These are phyloP conservation scores for Strongylocentrotus purpuratus DNA, from an alignment of 35 echinoderm and acorn worm genomes.

Conservation along the genomic window DNA sequence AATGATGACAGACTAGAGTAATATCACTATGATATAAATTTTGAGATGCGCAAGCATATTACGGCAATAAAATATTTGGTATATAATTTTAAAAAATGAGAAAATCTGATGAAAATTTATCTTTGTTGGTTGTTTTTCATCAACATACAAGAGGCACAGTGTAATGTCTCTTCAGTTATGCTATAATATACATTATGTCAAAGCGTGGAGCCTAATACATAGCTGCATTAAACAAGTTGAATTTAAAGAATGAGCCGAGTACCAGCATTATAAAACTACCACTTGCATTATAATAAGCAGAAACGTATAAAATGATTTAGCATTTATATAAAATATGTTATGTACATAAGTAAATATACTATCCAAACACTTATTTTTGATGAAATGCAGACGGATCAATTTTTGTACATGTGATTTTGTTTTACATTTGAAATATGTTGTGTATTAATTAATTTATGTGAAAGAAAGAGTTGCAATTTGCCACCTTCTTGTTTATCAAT, in stretches of 20 bases:
- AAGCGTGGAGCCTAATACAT: background rate
- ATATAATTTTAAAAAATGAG: no score
- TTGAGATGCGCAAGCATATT: no score
- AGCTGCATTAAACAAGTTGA: background rate
- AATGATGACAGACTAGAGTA: background rate
- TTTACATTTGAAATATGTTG: conserved; percentile 14
- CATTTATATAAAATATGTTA: background rate
- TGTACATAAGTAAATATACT: conserved; percentile 39
- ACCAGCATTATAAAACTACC: background rate
- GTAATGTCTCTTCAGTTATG: background rate
- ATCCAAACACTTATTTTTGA: conserved; percentile 40
- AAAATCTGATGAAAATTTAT: background rate
- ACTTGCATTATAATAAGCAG: background rate
- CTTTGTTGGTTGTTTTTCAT: background rate
- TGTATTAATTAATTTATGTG: background rate
- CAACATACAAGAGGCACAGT: background rate
- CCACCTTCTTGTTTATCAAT: background rate
- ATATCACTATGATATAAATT: background rate
- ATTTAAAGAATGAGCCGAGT: background rate
- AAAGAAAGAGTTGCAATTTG: background rate
- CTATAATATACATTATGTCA: background rate
- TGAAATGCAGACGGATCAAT: background rate
- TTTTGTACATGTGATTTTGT: conserved; percentile 32
- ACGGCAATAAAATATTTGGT: no score
- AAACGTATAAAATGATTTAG: background rate